Evolutionary conservation across 2,113 vertebrate species (phyloP), one percentile per base, ranked within the genome.

Genomic region (Carassius gibelio): DNA sequence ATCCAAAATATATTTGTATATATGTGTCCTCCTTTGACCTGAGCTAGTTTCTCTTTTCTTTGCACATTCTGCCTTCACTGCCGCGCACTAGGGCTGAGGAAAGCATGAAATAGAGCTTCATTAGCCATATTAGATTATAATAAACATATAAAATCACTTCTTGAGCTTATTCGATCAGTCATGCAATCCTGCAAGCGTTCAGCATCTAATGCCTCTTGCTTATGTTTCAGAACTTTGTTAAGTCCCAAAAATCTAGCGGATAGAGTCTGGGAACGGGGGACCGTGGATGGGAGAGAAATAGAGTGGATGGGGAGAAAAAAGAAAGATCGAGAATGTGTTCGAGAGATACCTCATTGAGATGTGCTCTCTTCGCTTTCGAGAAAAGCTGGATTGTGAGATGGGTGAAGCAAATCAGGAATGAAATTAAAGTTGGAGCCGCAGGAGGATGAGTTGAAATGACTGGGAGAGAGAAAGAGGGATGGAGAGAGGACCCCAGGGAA

Each of bases 391-490:
- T 69, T 45, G 87, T 52, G 42, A 84, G 76, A 78, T 57, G 52
- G n/a, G 15, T 17, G 45, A 11, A 23, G 88, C 66, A 59, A 89
- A 86, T 66, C 50, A 75, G 83, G 82, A 71, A 85, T 23, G 66
- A 81, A 90, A 90, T 92, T 91, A 91, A 89, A 88, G 87, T 52
- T 85, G 77, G 71, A 36, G 34, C 85, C 57, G 50, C 72, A 84
- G 83, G 83, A 84, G 86, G 45, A 26, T 36, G 19, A 3, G n/a
- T 5, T 34, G 71, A 36, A 72, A 62, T 75, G n/a, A 75, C 30
- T 23, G 15, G n/a, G 21, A 57, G 15, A 59, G 42, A 84, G 15
- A 59, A 30, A 84, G 14, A 81, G 55, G 14, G 48, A 50, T 13
- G 38, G 52, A 82, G n/a, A 57, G 19, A 42, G 17, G 23, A 78